Percentiles rank a stretch among this genome's conserved stretches.
phyloP scores from a whole-genome alignment of 2,888 invertebrate genomes.

The Nephrocerus scutellatus region DNA sequence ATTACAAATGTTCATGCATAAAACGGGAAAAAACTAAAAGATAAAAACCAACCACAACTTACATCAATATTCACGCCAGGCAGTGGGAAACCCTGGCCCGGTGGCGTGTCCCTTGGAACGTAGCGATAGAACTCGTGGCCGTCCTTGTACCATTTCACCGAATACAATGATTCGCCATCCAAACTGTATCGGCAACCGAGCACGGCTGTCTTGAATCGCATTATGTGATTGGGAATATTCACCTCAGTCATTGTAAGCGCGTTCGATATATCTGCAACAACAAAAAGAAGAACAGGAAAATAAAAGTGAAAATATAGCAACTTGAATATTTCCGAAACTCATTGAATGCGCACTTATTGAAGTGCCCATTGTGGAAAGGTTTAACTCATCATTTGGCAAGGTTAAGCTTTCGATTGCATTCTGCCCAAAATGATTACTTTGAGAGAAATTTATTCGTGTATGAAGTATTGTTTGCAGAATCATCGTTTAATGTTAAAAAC shows the following conservation, averaged over 20 bases:
- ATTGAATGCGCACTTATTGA: too few relatives aligned
- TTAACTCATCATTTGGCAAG: too few relatives aligned
- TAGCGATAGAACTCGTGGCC: conserved; percentile 83
- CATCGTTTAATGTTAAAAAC: too few relatives aligned
- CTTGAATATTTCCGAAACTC: too few relatives aligned
- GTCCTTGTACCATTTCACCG: conserved; percentile 89
- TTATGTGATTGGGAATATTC: conserved; percentile 74
- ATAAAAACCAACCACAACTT: conserved; percentile 48
- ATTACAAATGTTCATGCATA: not conserved
- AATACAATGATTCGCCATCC: conserved; percentile 75
- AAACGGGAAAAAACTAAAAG: not conserved
- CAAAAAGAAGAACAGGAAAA: conserved; percentile 14
- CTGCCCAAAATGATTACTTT: too few relatives aligned
- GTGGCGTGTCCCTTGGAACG: conserved; percentile 74
- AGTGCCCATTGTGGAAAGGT: too few relatives aligned
- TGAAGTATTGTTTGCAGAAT: too few relatives aligned
- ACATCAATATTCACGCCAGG: conserved; percentile 82
- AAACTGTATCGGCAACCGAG: conserved; percentile 78
- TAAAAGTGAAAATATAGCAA: too few relatives aligned
- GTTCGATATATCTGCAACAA: conserved; percentile 48
- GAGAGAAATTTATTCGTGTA: too few relatives aligned
- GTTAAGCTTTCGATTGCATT: too few relatives aligned
- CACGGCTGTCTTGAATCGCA: conserved; percentile 67
- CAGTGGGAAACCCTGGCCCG: conserved; percentile 68
- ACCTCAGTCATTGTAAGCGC: conserved; percentile 69